Conservation (phyloP, 2,888 invertebrate species). For the Ectemnius lituratus region DNA sequence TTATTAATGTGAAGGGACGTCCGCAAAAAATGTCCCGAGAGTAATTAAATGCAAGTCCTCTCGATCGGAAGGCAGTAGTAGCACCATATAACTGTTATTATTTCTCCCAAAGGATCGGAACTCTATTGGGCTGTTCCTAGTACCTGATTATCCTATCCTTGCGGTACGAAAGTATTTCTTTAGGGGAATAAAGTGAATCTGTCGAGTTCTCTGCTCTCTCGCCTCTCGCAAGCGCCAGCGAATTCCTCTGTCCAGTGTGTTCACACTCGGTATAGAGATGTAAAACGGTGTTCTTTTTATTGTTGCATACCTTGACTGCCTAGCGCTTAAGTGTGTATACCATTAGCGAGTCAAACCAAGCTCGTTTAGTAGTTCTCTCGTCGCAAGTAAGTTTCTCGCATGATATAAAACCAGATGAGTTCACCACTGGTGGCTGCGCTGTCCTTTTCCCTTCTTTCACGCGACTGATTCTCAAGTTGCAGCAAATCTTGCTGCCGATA, state of each 20-base stretch:
- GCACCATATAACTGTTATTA: neutral
- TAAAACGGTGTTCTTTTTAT: conserved; percentile 55
- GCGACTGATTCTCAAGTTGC: conserved; percentile 35
- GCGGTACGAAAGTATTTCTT: conserved; percentile 52
- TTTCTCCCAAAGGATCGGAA: conserved; percentile 64
- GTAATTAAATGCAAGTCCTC: conserved; percentile 9
- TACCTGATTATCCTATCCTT: conserved; percentile 73
- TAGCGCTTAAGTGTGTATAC: conserved; percentile 53
- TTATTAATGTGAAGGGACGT: too few relatives aligned
- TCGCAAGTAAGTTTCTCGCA: conserved; percentile 37
- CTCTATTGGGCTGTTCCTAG: conserved; percentile 72
- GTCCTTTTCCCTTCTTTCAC: conserved; percentile 22
- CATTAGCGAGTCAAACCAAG: neutral
- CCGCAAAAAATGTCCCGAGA: too few relatives aligned
- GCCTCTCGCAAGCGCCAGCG: conserved; percentile 64
- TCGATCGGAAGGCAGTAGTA: conserved; percentile 36
- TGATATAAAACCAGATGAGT: conserved; percentile 11
- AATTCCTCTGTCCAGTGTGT: conserved; percentile 61
- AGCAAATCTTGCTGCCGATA: conserved; percentile 39
- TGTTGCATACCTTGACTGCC: conserved; percentile 62
- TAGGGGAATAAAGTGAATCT: conserved; percentile 22
- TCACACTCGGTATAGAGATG: conserved; percentile 57
- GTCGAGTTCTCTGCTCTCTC: conserved; percentile 40
- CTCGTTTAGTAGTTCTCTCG: neutral
- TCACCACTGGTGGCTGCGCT: conserved; percentile 2